Conservation (phyloP, 2,888 invertebrate genomes). For the Cerastis rubricosa region DNA sequence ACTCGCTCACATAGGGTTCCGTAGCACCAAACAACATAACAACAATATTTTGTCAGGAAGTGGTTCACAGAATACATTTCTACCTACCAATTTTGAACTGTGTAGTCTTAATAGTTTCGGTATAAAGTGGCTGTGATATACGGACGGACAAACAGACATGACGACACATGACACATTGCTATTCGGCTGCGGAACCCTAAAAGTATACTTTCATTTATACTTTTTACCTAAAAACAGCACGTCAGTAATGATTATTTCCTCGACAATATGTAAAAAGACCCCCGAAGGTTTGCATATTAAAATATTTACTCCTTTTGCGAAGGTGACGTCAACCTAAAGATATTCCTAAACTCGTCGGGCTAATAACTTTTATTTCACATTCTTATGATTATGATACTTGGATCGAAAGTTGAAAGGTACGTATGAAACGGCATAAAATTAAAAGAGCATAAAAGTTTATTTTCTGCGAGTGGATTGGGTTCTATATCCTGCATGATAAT, state of each 20-base stretch:
- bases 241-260: background rate
- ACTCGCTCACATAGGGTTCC: too few species aligned
- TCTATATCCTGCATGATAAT: constrained; percentile 27
- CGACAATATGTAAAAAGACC: constrained; percentile 14
- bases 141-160: too few species aligned
- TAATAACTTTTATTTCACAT: constrained; percentile 51
- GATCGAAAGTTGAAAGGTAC: constrained; percentile 22
- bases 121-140: too few species aligned
- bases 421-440: background rate
- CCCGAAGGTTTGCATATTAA: constrained; percentile 28
- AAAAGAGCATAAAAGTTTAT: constrained; percentile 3
- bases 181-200: background rate
- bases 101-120: too few species aligned
- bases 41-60: too few species aligned
- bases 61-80: too few species aligned
- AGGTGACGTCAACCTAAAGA: constrained; percentile 47
- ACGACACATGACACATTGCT: too few species aligned
- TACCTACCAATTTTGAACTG: too few species aligned
- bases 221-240: background rate
- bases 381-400: constrained; percentile 32
- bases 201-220: background rate
- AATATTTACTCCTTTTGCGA: constrained; percentile 17
- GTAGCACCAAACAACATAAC: too few species aligned
- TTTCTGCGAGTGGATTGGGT: constrained; percentile 28
- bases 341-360: constrained; percentile 39